A percentile compares a stretch with the other conserved stretches of the same genome.
Evolutionary conservation across 2,888 invertebrate genomes (phyloP).

Genomic region (Eilema depressum): DNA sequence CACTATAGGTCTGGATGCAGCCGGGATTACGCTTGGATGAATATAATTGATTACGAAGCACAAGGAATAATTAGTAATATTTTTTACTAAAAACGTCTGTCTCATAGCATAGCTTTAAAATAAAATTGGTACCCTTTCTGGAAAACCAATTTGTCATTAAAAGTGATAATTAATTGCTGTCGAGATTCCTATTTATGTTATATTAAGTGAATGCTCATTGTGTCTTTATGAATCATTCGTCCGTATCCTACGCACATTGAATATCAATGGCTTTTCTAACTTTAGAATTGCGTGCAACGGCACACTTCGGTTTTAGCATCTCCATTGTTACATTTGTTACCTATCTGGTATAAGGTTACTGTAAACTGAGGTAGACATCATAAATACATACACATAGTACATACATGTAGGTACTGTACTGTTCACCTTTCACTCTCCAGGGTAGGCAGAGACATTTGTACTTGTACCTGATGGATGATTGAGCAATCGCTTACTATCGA

Average conservation of each 20-base stretch:
- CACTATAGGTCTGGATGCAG: too few relatives aligned
- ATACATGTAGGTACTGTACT: neutral
- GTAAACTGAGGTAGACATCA: neutral
- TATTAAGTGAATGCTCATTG: conserved; percentile 9
- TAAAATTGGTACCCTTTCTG: too few relatives aligned
- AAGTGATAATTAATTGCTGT: neutral
- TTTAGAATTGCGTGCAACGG: conserved; percentile 25
- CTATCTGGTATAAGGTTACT: conserved; percentile 18
- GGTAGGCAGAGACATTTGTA: neutral
- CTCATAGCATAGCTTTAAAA: neutral
- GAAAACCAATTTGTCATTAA: neutral
- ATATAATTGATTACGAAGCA: too few relatives aligned
- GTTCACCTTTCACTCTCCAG: neutral
- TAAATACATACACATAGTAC: neutral
- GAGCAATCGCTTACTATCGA: too few relatives aligned
- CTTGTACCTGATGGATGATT: too few relatives aligned
- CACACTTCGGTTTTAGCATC: conserved; percentile 27
- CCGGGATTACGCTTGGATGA: too few relatives aligned
- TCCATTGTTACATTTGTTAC: conserved; percentile 32
- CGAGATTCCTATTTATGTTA: neutral
- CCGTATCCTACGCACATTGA: conserved; percentile 32
- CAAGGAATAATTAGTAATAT: too few relatives aligned
- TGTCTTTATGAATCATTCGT: conserved; percentile 43
- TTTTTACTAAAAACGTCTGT: too few relatives aligned
- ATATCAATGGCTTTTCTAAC: conserved; percentile 42